phyloP scores from a whole-genome alignment of 1,140 invertebrate genomes.

The Caenorhabditis inopinata region DNA sequence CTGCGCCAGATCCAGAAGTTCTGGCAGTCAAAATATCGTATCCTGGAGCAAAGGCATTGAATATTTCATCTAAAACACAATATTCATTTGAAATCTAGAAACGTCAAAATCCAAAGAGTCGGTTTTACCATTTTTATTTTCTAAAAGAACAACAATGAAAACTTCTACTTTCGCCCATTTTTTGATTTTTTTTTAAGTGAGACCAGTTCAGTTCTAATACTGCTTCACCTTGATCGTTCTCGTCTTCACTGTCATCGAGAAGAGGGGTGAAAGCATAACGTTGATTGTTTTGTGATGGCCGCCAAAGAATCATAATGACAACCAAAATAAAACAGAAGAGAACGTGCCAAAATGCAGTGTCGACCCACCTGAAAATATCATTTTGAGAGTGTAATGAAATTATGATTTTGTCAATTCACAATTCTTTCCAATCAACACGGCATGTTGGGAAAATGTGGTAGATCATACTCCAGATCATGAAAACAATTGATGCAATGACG shows the following conservation, averaged over 20 bases:
- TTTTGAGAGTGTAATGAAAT: not conserved
- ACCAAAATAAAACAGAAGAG: constrained; percentile 82
- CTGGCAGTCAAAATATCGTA: constrained; percentile 34
- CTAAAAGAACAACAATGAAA: too few relatives aligned
- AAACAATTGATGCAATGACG: constrained; percentile 81
- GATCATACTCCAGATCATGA: constrained; percentile 87
- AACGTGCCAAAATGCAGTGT: constrained; percentile 90
- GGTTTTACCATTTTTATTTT: too few relatives aligned
- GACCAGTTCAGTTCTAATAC: too few relatives aligned
- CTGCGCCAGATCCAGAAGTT: constrained; percentile 28
- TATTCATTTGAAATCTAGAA: too few relatives aligned
- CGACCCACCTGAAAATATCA: constrained; percentile 73
- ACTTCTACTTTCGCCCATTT: too few relatives aligned
- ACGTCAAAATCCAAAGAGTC: too few relatives aligned
- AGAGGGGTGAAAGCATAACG: constrained; percentile 87
- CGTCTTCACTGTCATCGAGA: constrained; percentile 78
- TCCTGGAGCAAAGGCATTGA: constrained; percentile 46
- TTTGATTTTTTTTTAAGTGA: too few relatives aligned
- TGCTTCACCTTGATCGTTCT: constrained; percentile 65
- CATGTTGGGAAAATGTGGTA: constrained; percentile 70
- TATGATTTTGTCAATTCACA: constrained; percentile 67
- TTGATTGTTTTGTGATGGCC: constrained; percentile 90
- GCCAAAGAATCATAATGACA: constrained; percentile 89
- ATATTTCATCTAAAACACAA: constrained; percentile 57
- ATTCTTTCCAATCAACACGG: constrained; percentile 80